Evolutionary conservation across 2,888 invertebrate species (phyloP).

Genomic region (Calameuta pallipes): DNA sequence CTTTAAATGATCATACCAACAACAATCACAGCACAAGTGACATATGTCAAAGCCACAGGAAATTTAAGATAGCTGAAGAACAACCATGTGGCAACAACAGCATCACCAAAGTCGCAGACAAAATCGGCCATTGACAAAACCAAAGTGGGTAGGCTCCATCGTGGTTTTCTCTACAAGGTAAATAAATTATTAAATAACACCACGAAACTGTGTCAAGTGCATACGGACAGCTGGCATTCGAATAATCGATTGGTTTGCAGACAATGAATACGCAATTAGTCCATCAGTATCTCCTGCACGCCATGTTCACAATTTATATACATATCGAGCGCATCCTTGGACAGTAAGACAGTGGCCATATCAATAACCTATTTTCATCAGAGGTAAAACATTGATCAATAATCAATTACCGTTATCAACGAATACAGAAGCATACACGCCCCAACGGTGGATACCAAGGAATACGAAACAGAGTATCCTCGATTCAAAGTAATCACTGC

Average conservation of each 20-base stretch:
- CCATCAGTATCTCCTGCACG: background rate
- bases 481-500: constrained; percentile 44
- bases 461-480: constrained; percentile 45
- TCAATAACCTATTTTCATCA: background rate
- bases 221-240: background rate
- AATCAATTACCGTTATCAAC: constrained; percentile 42
- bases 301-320: background rate
- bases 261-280: background rate
- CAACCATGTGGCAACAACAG: constrained; percentile 42
- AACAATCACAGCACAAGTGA: constrained; percentile 31
- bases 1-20: constrained; percentile 39
- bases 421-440: constrained; percentile 49
- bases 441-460: constrained; percentile 36
- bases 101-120: constrained; percentile 43
- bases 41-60: background rate
- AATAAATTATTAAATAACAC: background rate
- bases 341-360: background rate
- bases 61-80: constrained; percentile 39
- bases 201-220: background rate
- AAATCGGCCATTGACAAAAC: constrained; percentile 44
- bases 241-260: background rate
- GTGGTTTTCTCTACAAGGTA: constrained; percentile 37
- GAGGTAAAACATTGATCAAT: background rate
- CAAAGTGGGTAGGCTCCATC: constrained; percentile 52
- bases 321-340: background rate